Evolutionary conservation across 2,113 vertebrate genomes (phyloP), one percentile per base, ranked within the genome.

Genomic region (Rhagologus leucostigma): DNA sequence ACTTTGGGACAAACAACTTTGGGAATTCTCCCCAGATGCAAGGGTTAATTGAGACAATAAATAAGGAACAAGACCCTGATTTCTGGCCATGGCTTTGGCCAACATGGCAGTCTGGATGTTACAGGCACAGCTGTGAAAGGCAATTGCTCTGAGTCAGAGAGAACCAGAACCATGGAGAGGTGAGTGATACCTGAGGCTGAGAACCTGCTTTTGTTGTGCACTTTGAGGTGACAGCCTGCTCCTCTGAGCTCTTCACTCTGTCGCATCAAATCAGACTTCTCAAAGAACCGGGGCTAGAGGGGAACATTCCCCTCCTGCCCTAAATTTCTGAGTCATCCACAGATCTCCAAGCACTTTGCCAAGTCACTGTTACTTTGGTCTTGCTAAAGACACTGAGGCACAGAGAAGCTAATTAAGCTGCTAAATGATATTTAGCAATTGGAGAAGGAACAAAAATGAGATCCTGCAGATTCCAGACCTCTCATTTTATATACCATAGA

Each of bases 21-120:
- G 10, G 69, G 57, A 74, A 49, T 5, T 22, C 44, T 60, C 76
- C 60, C 37, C n/a, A 56, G 33, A 4, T 60, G 56, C 65, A 93
- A 73, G 85, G 60, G 63, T 79, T 87, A 85, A 69, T 42, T 60
- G 79, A 70, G 81, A 35, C 59, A 85, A 56, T 90, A 82, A 75
- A 6, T 76, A 46, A 76, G 50, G n/a, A 83, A 2, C 57, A 49
- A 79, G 27, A n/a, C 13, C 20, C 46, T 69, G 46, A 42, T 68
- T 69, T 90, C 49, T 90, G 82, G 57, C 49, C 37, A 37, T 79
- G 90, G 35, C 47, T 89, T 23, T 70, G 74, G 76, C 35, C 35
- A 82, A 65, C 46, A 5, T 15, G 82, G 65, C 30, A 56, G 49
- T n/a, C 56, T 65, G 82, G 49, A 65, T 65, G 84, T 32, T 56